These are phyloP conservation scores for Circaetus cinerascens DNA, from an alignment of 2,113 vertebrate species.

Conservation along the genomic window DNA sequence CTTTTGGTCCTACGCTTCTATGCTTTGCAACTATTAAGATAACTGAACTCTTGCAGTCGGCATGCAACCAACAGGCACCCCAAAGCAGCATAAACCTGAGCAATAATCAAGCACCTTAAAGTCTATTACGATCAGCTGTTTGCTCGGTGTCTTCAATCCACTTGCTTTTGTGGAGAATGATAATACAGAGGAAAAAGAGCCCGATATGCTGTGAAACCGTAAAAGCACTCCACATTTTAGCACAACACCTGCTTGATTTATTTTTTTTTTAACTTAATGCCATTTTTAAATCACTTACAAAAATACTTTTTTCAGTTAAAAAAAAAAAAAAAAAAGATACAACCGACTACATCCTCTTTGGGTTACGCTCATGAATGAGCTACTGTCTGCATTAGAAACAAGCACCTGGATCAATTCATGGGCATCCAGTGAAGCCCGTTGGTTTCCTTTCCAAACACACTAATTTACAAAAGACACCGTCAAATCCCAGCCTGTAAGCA, in stretches of 20 bases:
- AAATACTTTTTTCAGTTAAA: slow-evolving; percentile 66
- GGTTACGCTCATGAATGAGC: background rate
- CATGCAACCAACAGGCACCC: background rate
- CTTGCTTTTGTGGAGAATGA: slow-evolving; percentile 40
- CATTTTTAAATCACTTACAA: slow-evolving; percentile 57
- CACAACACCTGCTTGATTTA: slow-evolving; percentile 47
- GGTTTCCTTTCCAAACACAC: slow-evolving; percentile 44
- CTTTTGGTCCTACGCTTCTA: background rate
- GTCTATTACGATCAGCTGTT: background rate
- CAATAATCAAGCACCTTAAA: slow-evolving; percentile 20
- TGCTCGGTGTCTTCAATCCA: slow-evolving; percentile 41
- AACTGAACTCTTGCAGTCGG: background rate
- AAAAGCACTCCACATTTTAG: slow-evolving; percentile 44
- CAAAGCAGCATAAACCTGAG: background rate
- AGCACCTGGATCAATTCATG: slow-evolving; percentile 73
- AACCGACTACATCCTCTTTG: slow-evolving; percentile 32
- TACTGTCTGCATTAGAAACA: slow-evolving; percentile 32
- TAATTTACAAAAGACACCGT: background rate
- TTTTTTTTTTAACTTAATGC: slow-evolving; percentile 25
- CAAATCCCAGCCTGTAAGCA: background rate
- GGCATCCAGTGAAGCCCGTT: slow-evolving; percentile 54
- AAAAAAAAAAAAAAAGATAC: background rate
- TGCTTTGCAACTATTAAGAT: background rate
- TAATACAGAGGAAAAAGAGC: background rate
- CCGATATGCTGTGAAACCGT: background rate